Conservation (phyloP, 2,888 invertebrate species). For the Scaptomyza tumidula region DNA sequence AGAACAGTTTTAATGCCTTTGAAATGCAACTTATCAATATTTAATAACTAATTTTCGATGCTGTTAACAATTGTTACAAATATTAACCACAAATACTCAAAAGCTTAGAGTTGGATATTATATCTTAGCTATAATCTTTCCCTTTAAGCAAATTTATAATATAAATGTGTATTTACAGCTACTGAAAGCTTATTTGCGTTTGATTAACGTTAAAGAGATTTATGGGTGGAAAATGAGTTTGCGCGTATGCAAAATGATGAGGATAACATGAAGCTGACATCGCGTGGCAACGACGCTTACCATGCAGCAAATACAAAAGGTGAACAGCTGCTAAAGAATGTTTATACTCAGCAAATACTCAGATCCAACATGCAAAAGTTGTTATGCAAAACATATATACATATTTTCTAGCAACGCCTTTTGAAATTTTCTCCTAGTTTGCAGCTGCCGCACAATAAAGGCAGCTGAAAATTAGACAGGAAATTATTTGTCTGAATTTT, state of each 20-base stretch:
- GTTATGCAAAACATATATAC: background rate
- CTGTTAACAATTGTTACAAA: background rate
- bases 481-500: slow-evolving; percentile 63
- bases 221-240: slow-evolving; percentile 13
- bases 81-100: background rate
- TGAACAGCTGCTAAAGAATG: background rate
- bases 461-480: slow-evolving; percentile 62
- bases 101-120: background rate
- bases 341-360: background rate
- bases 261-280: slow-evolving; percentile 3
- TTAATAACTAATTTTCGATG: background rate
- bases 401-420: slow-evolving; percentile 29
- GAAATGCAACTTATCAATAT: background rate
- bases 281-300: slow-evolving; percentile 4
- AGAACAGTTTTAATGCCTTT: no score
- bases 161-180: background rate
- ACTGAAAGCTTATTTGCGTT: background rate
- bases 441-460: slow-evolving; percentile 32
- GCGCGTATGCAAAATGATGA: background rate
- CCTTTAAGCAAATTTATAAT: no score
- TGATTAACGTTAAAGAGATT: background rate
- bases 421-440: slow-evolving; percentile 46
- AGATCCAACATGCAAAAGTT: slow-evolving; percentile 12
- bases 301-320: slow-evolving; percentile 8
- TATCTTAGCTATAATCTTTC: background rate